These are phyloP conservation scores for Magallana nippona DNA, from an alignment of 2,888 invertebrate species.

Conservation along the genomic window DNA sequence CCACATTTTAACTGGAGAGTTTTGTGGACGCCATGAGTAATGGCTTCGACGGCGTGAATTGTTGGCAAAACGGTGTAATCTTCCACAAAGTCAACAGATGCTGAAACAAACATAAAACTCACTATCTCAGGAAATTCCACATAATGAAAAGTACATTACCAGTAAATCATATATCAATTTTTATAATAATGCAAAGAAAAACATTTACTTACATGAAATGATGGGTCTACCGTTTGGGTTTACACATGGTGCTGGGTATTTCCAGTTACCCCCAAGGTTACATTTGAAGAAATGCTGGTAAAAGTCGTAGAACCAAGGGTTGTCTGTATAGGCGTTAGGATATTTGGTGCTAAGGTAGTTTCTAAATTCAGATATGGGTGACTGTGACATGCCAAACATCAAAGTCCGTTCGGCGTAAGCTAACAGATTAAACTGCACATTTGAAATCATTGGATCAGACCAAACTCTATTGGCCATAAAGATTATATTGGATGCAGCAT, in stretches of 20 bases:
- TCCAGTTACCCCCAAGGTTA: constrained; percentile 61
- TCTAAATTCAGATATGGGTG: constrained; percentile 66
- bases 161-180: too few species aligned
- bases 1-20: constrained; percentile 74
- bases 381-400: constrained; percentile 55
- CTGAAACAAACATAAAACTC: background rate
- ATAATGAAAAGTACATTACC: background rate
- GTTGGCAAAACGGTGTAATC: constrained; percentile 75
- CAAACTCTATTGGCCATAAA: constrained; percentile 71
- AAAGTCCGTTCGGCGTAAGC: constrained; percentile 52
- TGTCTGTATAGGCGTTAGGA: constrained; percentile 67
- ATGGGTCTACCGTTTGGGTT: constrained; percentile 34
- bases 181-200: too few species aligned
- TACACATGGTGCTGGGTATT: constrained; percentile 51
- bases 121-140: background rate
- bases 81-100: constrained; percentile 54
- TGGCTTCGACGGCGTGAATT: constrained; percentile 79
- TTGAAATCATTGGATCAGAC: constrained; percentile 53
- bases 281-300: constrained; percentile 67
- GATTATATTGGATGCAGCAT: constrained; percentile 52
- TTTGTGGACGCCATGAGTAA: constrained; percentile 77
- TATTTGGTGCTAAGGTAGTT: constrained; percentile 70
- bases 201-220: constrained; percentile 28
- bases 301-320: constrained; percentile 75
- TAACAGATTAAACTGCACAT: constrained; percentile 13